Conservation (phyloP, 2,113 vertebrate genomes). For the Amphilophus citrinellus region DNA sequence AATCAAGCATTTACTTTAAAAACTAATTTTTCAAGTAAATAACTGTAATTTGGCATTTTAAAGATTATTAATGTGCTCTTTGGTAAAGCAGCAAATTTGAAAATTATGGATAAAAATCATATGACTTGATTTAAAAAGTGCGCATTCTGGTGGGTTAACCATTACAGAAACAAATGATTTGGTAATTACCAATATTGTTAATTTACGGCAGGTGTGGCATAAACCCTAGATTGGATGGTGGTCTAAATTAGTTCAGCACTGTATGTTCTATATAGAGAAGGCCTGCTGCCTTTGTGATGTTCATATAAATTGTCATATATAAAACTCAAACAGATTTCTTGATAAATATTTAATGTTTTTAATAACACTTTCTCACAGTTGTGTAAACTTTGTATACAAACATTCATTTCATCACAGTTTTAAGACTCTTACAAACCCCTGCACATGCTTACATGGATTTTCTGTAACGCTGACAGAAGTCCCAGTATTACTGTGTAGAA, state of each 20-base stretch:
- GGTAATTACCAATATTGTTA: neutral
- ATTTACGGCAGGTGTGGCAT: too few species aligned
- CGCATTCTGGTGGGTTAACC: neutral
- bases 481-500: conserved; percentile 2
- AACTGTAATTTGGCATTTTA: neutral
- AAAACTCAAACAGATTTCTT: conserved; percentile 5
- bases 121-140: too few species aligned
- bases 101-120: neutral
- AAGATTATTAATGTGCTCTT: neutral
- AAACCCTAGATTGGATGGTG: too few species aligned
- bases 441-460: neutral
- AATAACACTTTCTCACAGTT: conserved; percentile 38
- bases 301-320: neutral
- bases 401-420: conserved; percentile 27
- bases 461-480: conserved; percentile 13
- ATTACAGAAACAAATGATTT: neutral
- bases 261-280: neutral
- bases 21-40: neutral
- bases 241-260: too few species aligned
- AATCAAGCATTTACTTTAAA: too few species aligned
- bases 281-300: neutral
- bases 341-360: conserved; percentile 61
- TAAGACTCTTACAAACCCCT: conserved; percentile 30
- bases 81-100: neutral
- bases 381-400: conserved; percentile 58